A percentile compares a stretch with the other conserved stretches of the same genome.
phyloP scores from a whole-genome alignment of 2,888 invertebrate species.

The Plagiodera versicolora region DNA sequence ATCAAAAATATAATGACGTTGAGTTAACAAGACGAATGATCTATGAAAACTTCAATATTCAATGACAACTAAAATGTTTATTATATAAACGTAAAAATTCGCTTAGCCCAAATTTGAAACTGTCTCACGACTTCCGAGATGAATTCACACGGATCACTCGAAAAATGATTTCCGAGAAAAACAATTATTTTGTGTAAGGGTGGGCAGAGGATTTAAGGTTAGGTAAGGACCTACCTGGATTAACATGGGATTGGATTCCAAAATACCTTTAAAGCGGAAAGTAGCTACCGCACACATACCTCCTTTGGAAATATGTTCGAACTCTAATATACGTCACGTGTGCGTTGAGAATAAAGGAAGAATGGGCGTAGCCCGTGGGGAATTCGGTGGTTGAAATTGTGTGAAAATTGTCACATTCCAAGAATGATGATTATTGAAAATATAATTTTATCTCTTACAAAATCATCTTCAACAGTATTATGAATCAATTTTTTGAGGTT shows the following conservation, averaged over 20 bases:
- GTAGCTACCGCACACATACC: slow-evolving; percentile 26
- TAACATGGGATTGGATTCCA: slow-evolving; percentile 29
- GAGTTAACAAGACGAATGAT: too few relatives aligned
- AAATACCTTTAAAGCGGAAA: slow-evolving; percentile 32
- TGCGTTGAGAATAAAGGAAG: slow-evolving; percentile 3
- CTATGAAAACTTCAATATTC: too few relatives aligned
- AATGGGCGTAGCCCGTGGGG: slow-evolving; percentile 10
- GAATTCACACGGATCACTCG: slow-evolving; percentile 16
- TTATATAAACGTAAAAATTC: background rate
- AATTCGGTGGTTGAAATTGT: background rate
- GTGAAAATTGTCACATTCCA: background rate
- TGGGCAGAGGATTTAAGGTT: slow-evolving; percentile 28
- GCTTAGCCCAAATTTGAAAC: background rate
- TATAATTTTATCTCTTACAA: too few relatives aligned
- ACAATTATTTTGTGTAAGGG: slow-evolving; percentile 38
- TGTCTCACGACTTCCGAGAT: background rate
- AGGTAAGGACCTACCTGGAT: slow-evolving; percentile 28
- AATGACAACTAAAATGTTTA: too few relatives aligned
- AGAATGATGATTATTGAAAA: background rate
- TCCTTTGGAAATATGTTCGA: slow-evolving; percentile 26
- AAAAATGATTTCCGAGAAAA: slow-evolving; percentile 39
- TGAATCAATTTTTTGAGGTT: too few relatives aligned
- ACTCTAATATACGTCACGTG: slow-evolving; percentile 20
- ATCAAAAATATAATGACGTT: too few relatives aligned
- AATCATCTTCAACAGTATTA: too few relatives aligned